Percentiles rank a stretch among this genome's conserved stretches.
These are phyloP conservation scores for Silurus asotus DNA, from an alignment of 2,113 vertebrate species.

Conservation along the genomic window DNA sequence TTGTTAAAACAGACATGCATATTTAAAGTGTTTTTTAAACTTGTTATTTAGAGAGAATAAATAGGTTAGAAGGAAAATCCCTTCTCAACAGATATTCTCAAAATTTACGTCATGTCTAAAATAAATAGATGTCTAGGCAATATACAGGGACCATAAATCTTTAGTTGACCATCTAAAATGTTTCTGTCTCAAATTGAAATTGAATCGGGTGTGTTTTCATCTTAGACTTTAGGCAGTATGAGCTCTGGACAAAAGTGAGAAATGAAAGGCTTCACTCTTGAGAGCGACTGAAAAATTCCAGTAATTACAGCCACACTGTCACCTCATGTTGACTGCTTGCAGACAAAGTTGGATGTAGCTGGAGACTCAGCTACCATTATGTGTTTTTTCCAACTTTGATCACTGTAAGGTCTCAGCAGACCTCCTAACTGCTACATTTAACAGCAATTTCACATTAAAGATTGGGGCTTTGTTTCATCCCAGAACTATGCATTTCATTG, in stretches of 20 bases:
- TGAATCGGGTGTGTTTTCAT: conserved; percentile 16
- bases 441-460: conserved; percentile 17
- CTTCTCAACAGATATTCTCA: not conserved
- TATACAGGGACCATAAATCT: conserved; percentile 25
- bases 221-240: conserved; percentile 15
- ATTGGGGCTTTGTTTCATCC: conserved; percentile 22
- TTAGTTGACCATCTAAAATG: not conserved
- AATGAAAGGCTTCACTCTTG: conserved; percentile 40
- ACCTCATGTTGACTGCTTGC: not conserved
- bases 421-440: not conserved
- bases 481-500: conserved; percentile 33
- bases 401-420: not conserved
- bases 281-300: conserved; percentile 30
- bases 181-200: conserved; percentile 1
- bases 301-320: conserved; percentile 50
- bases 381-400: conserved; percentile 9
- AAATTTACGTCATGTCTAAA: not conserved
- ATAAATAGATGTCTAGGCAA: not conserved
- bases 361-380: not conserved
- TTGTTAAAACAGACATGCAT: not conserved
- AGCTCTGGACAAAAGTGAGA: conserved; percentile 40
- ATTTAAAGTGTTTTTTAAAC: too few species aligned
- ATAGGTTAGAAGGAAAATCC: not conserved
- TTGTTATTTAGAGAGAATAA: not conserved
- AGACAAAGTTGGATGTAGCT: conserved; percentile 9